Evolutionary conservation across 2,113 vertebrate species (phyloP).

Genomic region (Phrynocephalus versicolor): DNA sequence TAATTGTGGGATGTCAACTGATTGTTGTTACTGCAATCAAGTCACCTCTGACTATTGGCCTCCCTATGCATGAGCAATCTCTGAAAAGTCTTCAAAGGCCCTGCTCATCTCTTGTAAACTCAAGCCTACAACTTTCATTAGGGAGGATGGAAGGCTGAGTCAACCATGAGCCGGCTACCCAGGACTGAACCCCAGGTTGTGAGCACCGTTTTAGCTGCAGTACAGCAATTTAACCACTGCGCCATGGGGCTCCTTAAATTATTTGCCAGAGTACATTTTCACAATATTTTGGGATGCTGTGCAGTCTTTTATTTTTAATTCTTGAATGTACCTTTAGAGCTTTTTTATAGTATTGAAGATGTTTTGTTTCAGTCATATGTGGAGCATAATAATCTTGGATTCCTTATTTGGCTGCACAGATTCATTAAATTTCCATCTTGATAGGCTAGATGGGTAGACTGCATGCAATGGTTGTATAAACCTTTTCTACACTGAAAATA

Average conservation of each 20-base stretch:
- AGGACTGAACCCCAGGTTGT: too few species aligned
- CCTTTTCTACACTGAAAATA: not conserved
- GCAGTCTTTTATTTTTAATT: not conserved
- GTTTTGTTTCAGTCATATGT: not conserved
- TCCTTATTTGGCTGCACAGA: slow-evolving; percentile 2
- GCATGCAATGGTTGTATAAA: not conserved
- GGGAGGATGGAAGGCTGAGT: too few species aligned
- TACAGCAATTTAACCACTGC: too few species aligned
- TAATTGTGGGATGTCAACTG: not conserved
- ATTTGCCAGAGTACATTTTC: not conserved
- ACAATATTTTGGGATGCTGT: not conserved
- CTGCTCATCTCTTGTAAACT: too few species aligned
- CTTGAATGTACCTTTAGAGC: not conserved
- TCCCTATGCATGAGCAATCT: too few species aligned
- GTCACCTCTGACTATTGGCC: too few species aligned
- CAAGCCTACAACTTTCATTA: too few species aligned
- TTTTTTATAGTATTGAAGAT: slow-evolving; percentile 5
- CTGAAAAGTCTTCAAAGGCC: too few species aligned
- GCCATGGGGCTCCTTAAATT: too few species aligned
- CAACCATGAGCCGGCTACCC: too few species aligned
- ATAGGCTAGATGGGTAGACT: not conserved
- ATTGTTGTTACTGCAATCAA: too few species aligned
- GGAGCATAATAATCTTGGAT: not conserved
- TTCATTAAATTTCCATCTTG: not conserved
- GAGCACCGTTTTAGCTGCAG: too few species aligned